These are phyloP conservation scores for Apotomis betuletana DNA, from an alignment of 2,888 invertebrate species.

Conservation along the genomic window DNA sequence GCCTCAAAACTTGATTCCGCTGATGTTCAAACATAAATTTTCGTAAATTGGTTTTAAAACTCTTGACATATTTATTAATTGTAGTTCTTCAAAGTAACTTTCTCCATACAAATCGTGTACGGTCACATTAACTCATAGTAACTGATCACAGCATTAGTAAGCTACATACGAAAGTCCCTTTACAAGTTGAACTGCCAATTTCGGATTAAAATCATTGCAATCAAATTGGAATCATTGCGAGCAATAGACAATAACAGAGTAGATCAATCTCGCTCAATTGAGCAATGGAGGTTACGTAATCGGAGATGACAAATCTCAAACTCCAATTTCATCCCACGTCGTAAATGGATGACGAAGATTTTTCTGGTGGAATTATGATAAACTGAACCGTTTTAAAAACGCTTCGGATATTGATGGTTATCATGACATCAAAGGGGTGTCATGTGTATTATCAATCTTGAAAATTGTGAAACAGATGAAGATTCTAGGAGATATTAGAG, in stretches of 20 bases:
- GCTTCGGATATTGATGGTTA: constrained; percentile 1
- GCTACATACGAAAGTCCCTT: background rate
- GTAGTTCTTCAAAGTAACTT: too few relatives aligned
- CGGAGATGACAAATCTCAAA: constrained; percentile 26
- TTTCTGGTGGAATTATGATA: constrained; percentile 6
- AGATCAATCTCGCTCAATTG: constrained; percentile 31
- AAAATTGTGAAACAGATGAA: background rate
- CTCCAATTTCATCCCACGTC: constrained; percentile 18
- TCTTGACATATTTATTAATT: too few relatives aligned
- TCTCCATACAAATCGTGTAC: too few relatives aligned
- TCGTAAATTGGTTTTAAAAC: too few relatives aligned
- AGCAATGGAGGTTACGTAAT: constrained; percentile 26
- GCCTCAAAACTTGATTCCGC: too few relatives aligned
- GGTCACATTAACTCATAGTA: too few relatives aligned
- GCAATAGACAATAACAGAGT: constrained; percentile 27
- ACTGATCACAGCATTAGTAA: too few relatives aligned
- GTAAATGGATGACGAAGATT: constrained; percentile 7
- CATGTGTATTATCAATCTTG: background rate
- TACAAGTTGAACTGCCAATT: constrained; percentile 9
- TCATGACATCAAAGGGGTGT: background rate
- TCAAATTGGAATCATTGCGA: constrained; percentile 21
- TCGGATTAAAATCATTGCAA: constrained; percentile 19
- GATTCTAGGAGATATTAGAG: background rate
- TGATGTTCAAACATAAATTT: too few relatives aligned
- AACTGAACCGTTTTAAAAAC: background rate